These are phyloP conservation scores for Meleagris gallopavo DNA, from an alignment of 2,113 vertebrate species.

Conservation along the genomic window DNA sequence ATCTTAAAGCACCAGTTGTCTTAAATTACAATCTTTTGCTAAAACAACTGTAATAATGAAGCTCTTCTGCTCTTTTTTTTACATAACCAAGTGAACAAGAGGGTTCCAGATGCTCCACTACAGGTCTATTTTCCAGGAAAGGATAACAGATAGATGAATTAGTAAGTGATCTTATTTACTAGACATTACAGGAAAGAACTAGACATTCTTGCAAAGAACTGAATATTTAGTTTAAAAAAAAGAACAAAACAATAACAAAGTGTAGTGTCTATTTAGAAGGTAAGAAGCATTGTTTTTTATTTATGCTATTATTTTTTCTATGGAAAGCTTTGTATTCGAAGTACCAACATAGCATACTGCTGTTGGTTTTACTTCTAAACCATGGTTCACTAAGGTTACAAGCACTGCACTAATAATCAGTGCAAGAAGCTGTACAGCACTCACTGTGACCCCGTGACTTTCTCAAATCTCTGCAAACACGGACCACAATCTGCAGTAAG, in stretches of 20 bases:
- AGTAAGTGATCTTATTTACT: background rate
- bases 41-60: background rate
- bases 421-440: background rate
- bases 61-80: background rate
- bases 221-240: background rate
- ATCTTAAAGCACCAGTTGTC: slow-evolving; percentile 3
- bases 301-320: background rate
- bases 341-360: background rate
- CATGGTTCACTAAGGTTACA: background rate
- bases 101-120: background rate
- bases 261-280: background rate
- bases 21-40: background rate
- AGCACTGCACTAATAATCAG: background rate
- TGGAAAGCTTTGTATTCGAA: background rate
- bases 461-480: background rate
- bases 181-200: background rate
- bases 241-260: background rate
- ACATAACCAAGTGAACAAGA: background rate
- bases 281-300: background rate
- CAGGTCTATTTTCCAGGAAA: background rate
- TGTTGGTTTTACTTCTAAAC: background rate
- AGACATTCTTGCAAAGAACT: background rate
- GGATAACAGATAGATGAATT: background rate
- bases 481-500: background rate
- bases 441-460: background rate